Evolutionary conservation across 2,113 vertebrate species (phyloP).

Genomic region (Ivindomyrus marchei): DNA sequence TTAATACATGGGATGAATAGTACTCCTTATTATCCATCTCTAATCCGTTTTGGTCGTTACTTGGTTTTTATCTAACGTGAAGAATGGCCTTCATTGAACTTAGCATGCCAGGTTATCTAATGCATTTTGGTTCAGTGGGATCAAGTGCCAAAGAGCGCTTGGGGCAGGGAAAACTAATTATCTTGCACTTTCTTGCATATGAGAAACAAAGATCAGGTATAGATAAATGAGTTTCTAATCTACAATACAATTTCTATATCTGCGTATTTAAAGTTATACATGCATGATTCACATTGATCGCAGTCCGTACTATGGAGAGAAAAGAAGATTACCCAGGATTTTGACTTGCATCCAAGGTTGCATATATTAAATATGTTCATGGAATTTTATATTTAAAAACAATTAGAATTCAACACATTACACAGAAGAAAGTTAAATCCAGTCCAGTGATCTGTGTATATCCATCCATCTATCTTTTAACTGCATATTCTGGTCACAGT

Average conservation of each 20-base stretch:
- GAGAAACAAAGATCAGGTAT: slow-evolving; percentile 25
- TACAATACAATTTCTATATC: not conserved
- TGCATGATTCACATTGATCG: not conserved
- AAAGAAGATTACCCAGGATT: not conserved
- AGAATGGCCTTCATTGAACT: slow-evolving; percentile 17
- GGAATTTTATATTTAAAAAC: not conserved
- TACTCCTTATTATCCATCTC: not conserved
- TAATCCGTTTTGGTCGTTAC: slow-evolving; percentile 5
- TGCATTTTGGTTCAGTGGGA: not conserved
- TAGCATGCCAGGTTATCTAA: not conserved
- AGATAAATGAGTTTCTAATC: slow-evolving; percentile 6
- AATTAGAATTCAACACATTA: not conserved
- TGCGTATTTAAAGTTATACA: not conserved
- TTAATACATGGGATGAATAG: slow-evolving; percentile 26
- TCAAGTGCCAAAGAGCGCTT: slow-evolving; percentile 17
- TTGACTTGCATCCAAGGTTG: not conserved
- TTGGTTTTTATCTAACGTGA: slow-evolving; percentile 20
- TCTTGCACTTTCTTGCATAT: slow-evolving; percentile 20
- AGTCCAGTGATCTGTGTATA: not conserved
- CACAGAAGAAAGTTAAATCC: not conserved
- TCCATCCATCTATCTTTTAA: not conserved
- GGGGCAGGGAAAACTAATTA: slow-evolving; percentile 23
- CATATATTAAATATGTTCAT: not conserved
- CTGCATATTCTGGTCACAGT: not conserved
- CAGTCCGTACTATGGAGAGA: not conserved